Conservation (phyloP, 37 sponge, comb jelly and placozoan species). For the Beroe ovata region DNA sequence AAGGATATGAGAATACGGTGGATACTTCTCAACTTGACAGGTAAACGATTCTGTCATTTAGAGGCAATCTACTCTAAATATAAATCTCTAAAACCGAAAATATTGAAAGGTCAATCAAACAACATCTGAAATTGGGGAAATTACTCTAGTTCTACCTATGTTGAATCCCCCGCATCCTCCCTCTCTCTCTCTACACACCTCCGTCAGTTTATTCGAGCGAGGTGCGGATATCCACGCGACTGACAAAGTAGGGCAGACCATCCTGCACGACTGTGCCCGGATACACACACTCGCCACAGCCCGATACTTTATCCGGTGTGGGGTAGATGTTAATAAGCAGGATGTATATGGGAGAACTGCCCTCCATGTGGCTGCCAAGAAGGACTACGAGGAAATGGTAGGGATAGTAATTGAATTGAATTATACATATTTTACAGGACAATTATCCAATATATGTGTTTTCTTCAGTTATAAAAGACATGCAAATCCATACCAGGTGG, state of each 20-base stretch:
- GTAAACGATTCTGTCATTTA: too few relatives aligned
- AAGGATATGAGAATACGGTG: constrained; percentile 48
- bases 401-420: too few relatives aligned
- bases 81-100: too few relatives aligned
- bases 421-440: too few relatives aligned
- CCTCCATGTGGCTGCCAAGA: constrained; percentile 39
- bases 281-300: constrained; percentile 9
- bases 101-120: too few relatives aligned
- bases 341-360: constrained; percentile 55
- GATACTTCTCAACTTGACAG: constrained; percentile 13
- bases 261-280: constrained; percentile 47
- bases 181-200: neutral
- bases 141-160: too few relatives aligned
- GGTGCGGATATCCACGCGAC: constrained; percentile 46
- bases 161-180: neutral
- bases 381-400: constrained; percentile 49
- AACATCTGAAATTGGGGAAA: too few relatives aligned
- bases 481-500: too few relatives aligned
- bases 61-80: too few relatives aligned
- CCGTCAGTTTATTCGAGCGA: constrained; percentile 26
- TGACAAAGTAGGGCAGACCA: constrained; percentile 44
- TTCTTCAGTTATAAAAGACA: too few relatives aligned
- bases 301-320: constrained; percentile 49
- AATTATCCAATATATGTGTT: too few relatives aligned
- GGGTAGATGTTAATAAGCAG: constrained; percentile 22